Conservation (phyloP, 2,888 invertebrate genomes). For the Caenorhabditis sp. region DNA sequence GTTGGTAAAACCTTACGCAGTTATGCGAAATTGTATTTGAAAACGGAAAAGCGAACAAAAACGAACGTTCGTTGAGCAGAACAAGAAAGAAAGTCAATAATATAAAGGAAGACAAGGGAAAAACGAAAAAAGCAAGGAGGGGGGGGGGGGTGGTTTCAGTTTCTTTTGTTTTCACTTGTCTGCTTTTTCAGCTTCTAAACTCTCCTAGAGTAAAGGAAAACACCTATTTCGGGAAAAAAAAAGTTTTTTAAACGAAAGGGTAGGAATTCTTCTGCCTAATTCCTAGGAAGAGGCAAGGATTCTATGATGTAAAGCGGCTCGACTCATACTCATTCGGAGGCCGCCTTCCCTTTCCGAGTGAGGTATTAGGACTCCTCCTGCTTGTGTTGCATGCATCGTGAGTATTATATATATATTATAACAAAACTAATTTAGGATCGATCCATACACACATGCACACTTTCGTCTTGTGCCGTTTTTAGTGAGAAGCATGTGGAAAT, state of each 20-base stretch:
- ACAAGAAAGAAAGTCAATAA: constrained; percentile 10
- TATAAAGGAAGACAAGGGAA: constrained; percentile 10
- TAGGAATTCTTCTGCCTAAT: background rate
- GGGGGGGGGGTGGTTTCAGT: constrained; percentile 2
- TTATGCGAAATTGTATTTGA: constrained; percentile 36
- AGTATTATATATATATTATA: constrained; percentile 35
- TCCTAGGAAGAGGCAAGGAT: no score
- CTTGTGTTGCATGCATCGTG: constrained; percentile 20
- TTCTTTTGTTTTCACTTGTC: background rate
- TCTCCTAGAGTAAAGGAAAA: background rate
- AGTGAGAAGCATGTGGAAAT: constrained; percentile 60
- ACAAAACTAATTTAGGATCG: constrained; percentile 56
- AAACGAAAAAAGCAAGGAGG: background rate
- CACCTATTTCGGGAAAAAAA: background rate
- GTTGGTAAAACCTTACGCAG: no score
- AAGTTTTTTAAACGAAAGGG: background rate
- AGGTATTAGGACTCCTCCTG: constrained; percentile 46
- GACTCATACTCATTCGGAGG: no score
- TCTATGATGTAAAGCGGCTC: no score
- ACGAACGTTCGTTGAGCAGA: constrained; percentile 40
- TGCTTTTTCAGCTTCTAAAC: constrained; percentile 6
- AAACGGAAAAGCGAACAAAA: constrained; percentile 22
- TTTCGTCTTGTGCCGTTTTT: constrained; percentile 48
- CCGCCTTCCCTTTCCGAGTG: constrained; percentile 13
- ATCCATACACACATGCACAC: no score